Conservation (phyloP, 2,888 invertebrate genomes). For the Trichopoda pennipes region DNA sequence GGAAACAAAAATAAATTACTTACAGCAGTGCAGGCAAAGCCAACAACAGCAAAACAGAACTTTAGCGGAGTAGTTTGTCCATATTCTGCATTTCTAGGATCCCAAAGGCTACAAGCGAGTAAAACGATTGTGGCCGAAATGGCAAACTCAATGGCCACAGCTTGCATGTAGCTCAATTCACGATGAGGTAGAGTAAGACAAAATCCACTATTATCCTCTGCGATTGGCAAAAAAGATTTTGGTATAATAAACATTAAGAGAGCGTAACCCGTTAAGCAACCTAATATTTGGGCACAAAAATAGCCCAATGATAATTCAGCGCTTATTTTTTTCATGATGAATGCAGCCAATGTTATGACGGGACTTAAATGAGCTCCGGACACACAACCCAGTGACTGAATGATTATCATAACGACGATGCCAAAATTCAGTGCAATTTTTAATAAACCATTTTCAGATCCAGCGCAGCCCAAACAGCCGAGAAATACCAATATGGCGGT, state of each 20-base stretch:
- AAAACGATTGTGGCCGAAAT: conserved; percentile 85
- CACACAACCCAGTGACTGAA: conserved; percentile 88
- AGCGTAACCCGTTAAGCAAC: conserved; percentile 86
- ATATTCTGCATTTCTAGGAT: conserved; percentile 85
- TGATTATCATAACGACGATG: conserved; percentile 85
- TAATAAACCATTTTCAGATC: conserved; percentile 75
- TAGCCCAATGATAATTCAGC: conserved; percentile 83
- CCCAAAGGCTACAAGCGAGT: conserved; percentile 87
- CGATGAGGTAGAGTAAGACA: conserved; percentile 85
- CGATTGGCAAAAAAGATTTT: conserved; percentile 70
- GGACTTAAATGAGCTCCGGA: conserved; percentile 91
- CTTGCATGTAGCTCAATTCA: conserved; percentile 82
- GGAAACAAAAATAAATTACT: too few relatives aligned
- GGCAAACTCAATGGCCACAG: conserved; percentile 84
- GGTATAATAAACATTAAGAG: conserved; percentile 84
- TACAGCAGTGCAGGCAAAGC: conserved; percentile 85
- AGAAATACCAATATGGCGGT: conserved; percentile 86
- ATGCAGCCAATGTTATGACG: conserved; percentile 86
- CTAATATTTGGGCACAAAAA: conserved; percentile 85
- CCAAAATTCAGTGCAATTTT: conserved; percentile 83
- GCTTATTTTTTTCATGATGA: conserved; percentile 78
- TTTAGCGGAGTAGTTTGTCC: conserved; percentile 85
- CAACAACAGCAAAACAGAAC: conserved; percentile 86
- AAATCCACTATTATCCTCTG: conserved; percentile 79
- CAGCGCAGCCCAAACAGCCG: conserved; percentile 87